Conservation (phyloP, 2,797 vertebrate species). For the Chrosomus eos region DNA sequence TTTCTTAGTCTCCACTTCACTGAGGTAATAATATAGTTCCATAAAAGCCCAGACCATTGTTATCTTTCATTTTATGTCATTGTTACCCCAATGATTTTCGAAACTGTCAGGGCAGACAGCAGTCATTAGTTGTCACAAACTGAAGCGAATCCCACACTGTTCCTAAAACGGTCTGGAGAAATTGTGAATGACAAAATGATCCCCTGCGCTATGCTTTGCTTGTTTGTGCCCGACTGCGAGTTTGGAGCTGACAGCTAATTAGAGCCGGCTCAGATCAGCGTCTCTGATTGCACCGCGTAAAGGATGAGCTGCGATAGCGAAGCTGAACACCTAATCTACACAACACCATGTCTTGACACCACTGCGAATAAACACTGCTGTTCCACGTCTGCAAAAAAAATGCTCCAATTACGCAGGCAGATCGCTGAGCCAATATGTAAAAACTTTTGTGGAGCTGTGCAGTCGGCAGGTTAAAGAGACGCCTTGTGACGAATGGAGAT, state of each 20-base stretch:
- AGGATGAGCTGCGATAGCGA: constrained; percentile 57
- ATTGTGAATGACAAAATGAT: constrained; percentile 51
- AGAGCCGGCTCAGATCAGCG: constrained; percentile 55
- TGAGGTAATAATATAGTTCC: not conserved
- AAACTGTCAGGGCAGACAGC: constrained; percentile 8
- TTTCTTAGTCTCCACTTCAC: not conserved
- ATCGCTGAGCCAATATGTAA: constrained; percentile 28
- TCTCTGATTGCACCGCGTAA: constrained; percentile 48
- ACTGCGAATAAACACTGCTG: constrained; percentile 45
- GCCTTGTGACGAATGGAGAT: constrained; percentile 6
- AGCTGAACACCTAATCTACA: constrained; percentile 61
- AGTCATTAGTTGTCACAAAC: constrained; percentile 40
- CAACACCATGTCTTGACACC: constrained; percentile 41
- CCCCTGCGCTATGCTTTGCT: constrained; percentile 2
- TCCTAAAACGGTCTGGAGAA: constrained; percentile 37
- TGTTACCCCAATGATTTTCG: not conserved
- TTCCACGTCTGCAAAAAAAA: not conserved
- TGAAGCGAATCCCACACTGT: constrained; percentile 23
- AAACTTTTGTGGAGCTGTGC: constrained; percentile 29
- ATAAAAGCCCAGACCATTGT: not conserved
- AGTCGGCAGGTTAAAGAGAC: constrained; percentile 37
- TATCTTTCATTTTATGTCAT: not conserved
- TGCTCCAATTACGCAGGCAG: constrained; percentile 37
- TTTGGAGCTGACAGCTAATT: constrained; percentile 60
- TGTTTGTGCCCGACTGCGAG: constrained; percentile 43